These are phyloP conservation scores for Amblyraja radiata DNA, from an alignment of 2,797 vertebrate genomes.

Conservation along the genomic window DNA sequence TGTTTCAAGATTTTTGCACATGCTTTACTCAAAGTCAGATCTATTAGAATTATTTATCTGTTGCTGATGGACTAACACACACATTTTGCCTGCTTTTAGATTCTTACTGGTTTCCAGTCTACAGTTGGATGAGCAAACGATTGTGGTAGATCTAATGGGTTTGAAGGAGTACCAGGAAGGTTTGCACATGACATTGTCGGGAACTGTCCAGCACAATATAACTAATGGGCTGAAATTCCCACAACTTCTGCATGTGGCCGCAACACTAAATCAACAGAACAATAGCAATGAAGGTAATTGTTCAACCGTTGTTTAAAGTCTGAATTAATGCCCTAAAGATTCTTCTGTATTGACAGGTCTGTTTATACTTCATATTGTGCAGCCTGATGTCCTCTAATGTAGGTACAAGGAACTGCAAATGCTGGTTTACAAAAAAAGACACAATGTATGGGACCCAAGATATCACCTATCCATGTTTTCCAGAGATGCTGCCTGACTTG, in stretches of 20 bases:
- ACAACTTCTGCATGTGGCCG: conserved; percentile 53
- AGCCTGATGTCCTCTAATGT: not conserved
- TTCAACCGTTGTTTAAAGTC: not conserved
- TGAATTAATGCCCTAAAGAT: not conserved
- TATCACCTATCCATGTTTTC: too few relatives aligned
- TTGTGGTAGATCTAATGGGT: conserved; percentile 46
- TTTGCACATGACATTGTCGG: conserved; percentile 54
- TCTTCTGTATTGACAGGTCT: not conserved
- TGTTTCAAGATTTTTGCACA: not conserved
- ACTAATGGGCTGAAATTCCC: conserved; percentile 53
- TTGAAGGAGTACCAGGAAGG: conserved; percentile 47
- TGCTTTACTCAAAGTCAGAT: not conserved
- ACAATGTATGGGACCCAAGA: too few relatives aligned
- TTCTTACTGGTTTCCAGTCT: conserved; percentile 56
- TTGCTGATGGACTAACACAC: not conserved
- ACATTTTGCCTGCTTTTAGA: conserved; percentile 47
- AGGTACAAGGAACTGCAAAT: too few relatives aligned
- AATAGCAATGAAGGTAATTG: conserved; percentile 55
- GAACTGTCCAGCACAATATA: conserved; percentile 60
- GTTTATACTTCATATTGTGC: not conserved
- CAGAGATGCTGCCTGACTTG: too few relatives aligned
- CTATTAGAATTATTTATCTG: not conserved
- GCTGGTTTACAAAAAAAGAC: too few relatives aligned
- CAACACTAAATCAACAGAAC: conserved; percentile 54
- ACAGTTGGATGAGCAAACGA: conserved; percentile 52